Percentiles rank a stretch among this genome's conserved stretches.
phyloP scores from a whole-genome alignment of 2,797 vertebrate genomes.

The Cirrhinus mrigala region DNA sequence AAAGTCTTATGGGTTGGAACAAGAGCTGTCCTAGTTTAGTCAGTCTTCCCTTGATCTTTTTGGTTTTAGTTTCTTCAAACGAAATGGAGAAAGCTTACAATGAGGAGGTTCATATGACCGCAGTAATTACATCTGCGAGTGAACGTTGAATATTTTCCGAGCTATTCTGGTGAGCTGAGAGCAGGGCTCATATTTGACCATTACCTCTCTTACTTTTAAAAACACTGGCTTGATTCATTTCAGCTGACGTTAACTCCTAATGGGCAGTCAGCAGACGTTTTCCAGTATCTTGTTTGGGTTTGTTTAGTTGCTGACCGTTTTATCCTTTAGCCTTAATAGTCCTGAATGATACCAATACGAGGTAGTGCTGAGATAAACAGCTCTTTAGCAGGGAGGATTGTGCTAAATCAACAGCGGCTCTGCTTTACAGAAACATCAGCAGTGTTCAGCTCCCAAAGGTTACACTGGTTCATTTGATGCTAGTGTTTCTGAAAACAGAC shows the following conservation, averaged over 20 bases:
- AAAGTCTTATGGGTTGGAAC: neutral
- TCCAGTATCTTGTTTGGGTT: conserved; percentile 29
- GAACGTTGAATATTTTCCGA: neutral
- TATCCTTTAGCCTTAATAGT: conserved; percentile 29
- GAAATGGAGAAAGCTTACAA: neutral
- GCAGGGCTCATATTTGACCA: conserved; percentile 4
- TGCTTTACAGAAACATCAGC: conserved; percentile 37
- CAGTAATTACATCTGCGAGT: neutral
- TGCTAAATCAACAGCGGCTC: conserved; percentile 31
- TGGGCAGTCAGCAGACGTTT: conserved; percentile 21
- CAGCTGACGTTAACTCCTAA: neutral
- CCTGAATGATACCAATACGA: conserved; percentile 31
- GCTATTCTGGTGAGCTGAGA: neutral
- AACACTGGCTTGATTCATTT: neutral
- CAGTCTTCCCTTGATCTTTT: neutral
- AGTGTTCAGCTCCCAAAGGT: conserved; percentile 29
- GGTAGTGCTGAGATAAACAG: conserved; percentile 46
- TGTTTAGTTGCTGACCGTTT: conserved; percentile 27
- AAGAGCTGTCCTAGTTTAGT: neutral
- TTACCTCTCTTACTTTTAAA: conserved; percentile 24
- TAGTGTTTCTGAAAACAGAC: conserved; percentile 15
- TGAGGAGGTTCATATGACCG: neutral
- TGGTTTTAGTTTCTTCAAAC: neutral
- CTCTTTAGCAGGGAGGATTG: conserved; percentile 39
- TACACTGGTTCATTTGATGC: conserved; percentile 30